These are phyloP conservation scores for Caerostris darwini DNA, from an alignment of 1,140 invertebrate species.

Conservation along the genomic window DNA sequence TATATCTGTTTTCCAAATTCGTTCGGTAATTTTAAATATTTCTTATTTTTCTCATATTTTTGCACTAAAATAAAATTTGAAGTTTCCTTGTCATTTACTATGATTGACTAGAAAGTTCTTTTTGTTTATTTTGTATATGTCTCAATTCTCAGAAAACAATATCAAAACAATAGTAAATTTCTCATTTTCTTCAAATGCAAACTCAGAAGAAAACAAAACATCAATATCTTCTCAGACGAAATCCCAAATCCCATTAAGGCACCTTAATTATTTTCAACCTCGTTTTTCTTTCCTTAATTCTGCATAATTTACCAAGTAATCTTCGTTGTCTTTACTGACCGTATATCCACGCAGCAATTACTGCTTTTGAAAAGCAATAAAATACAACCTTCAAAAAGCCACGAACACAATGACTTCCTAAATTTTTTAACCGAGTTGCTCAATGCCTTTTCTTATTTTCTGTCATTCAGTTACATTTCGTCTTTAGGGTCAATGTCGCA, in stretches of 20 bases:
- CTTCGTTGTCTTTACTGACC: slow-evolving; percentile 1
- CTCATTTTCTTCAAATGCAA: neutral
- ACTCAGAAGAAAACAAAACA: neutral
- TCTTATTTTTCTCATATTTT: too few species aligned
- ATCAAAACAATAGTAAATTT: too few species aligned
- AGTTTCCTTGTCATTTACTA: too few species aligned
- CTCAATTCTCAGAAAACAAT: neutral
- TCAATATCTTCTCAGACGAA: neutral
- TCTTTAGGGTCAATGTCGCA: slow-evolving; percentile 44
- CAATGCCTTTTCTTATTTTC: slow-evolving; percentile 1
- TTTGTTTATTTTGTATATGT: too few species aligned
- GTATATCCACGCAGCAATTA: neutral
- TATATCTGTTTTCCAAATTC: too few species aligned
- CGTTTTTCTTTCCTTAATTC: slow-evolving; percentile 26
- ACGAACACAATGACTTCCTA: slow-evolving; percentile 21
- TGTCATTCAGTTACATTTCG: neutral
- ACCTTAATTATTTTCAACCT: slow-evolving; percentile 38
- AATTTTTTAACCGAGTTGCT: neutral
- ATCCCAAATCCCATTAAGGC: neutral
- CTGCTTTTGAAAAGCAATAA: slow-evolving; percentile 1
- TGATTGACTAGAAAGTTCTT: too few species aligned
- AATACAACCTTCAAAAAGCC: slow-evolving; percentile 34
- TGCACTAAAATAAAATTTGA: too few species aligned
- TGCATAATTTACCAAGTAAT: neutral
- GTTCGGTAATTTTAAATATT: too few species aligned